Percentiles rank a stretch among this genome's conserved stretches.
Evolutionary conservation across 2,797 vertebrate genomes (phyloP).

Genomic region (Distichodus sexfasciatus): DNA sequence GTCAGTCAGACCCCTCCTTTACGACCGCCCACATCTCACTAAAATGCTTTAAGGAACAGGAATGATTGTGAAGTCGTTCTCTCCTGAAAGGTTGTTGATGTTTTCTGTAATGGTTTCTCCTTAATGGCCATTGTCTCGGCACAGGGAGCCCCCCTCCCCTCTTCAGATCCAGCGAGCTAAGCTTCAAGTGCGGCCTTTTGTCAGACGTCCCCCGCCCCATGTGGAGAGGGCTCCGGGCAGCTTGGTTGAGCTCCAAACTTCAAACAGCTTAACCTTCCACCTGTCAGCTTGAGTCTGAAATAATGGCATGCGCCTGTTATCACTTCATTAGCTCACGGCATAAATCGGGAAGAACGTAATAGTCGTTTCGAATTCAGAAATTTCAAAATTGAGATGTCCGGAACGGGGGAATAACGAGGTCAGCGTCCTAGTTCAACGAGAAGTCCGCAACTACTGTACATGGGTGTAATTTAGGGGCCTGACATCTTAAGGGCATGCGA

Average conservation of each 20-base stretch:
- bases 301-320: slow-evolving; percentile 47
- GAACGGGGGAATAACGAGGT: slow-evolving; percentile 29
- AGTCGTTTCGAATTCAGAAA: slow-evolving; percentile 44
- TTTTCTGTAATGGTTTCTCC: slow-evolving; percentile 13
- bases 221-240: slow-evolving; percentile 11
- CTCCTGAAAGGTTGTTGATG: slow-evolving; percentile 1
- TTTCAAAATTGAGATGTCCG: slow-evolving; percentile 8
- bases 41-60: background rate
- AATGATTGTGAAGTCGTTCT: background rate
- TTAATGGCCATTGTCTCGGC: background rate
- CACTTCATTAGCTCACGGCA: slow-evolving; percentile 53
- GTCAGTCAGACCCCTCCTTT: no score
- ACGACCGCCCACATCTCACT: background rate
- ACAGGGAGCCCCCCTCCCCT: slow-evolving; percentile 15
- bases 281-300: slow-evolving; percentile 50
- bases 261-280: slow-evolving; percentile 47
- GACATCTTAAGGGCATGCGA: slow-evolving; percentile 35
- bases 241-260: slow-evolving; percentile 45
- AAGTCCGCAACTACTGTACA: background rate
- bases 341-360: slow-evolving; percentile 46
- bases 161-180: slow-evolving; percentile 21
- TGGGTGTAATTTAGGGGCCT: slow-evolving; percentile 31
- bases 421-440: slow-evolving; percentile 6
- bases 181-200: slow-evolving; percentile 19
- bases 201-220: slow-evolving; percentile 23